Conservation (phyloP, 2,888 invertebrate species). For the Diogma glabrata region DNA sequence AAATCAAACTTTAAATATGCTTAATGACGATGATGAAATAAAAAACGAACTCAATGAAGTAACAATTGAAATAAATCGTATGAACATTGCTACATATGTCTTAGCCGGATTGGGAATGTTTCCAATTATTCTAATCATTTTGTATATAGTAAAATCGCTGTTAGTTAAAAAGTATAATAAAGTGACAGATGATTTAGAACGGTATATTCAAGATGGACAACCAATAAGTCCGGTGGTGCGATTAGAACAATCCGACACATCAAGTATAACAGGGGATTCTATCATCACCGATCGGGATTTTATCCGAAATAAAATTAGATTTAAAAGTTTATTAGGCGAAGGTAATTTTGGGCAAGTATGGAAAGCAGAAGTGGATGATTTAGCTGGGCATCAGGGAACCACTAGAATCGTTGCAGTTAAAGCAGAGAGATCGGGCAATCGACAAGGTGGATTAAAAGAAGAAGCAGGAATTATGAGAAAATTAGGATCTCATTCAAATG, state of each 20-base stretch:
- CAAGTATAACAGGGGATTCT: conserved; percentile 29
- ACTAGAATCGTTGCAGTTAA: conserved; percentile 77
- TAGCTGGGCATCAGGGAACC: conserved; percentile 62
- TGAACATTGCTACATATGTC: conserved; percentile 48
- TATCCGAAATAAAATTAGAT: conserved; percentile 60
- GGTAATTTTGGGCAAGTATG: conserved; percentile 82
- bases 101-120: conserved; percentile 48
- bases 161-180: conserved; percentile 40
- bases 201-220: conserved; percentile 46
- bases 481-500: conserved; percentile 70
- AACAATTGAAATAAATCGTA: conserved; percentile 45
- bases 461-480: conserved; percentile 77
- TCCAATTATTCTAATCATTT: conserved; percentile 45
- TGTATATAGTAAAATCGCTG: conserved; percentile 43
- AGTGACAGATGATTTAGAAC: conserved; percentile 47
- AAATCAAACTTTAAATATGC: background rate
- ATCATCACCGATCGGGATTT: conserved; percentile 47
- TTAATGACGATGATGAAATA: conserved; percentile 8
- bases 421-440: conserved; percentile 66
- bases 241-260: conserved; percentile 23
- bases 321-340: conserved; percentile 70
- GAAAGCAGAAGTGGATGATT: conserved; percentile 74
- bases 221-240: conserved; percentile 37
- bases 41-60: conserved; percentile 38
- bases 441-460: conserved; percentile 62